Evolutionary conservation across 1,140 invertebrate species (phyloP), one percentile per base, ranked within the genome.

Genomic region (Maniola jurtina): DNA sequence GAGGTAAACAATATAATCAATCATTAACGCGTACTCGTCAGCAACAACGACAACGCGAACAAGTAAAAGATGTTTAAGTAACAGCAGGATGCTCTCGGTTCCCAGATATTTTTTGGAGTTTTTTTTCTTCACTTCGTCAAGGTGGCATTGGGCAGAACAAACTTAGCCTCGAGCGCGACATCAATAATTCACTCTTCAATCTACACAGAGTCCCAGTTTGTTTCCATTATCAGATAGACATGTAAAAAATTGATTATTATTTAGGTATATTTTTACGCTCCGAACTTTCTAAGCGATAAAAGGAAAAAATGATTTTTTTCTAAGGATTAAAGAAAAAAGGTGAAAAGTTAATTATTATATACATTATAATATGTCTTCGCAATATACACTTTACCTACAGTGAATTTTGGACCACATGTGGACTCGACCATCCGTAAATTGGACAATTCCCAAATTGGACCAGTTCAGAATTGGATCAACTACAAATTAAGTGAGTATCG

Each of bases 121-220:
- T 76, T 81, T 80, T 81, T 52, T 25, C 13, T 61, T 77, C 61
- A 60, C 77, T 82, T 81, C 79, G 74, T 77, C 77, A 80, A 77
- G 83, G 73, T 80, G 75, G 78, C 65, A 77, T 82, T 75, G 68
- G 71, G 72, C 81, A 83, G 83, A 84, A 85, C 76, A 87, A 88
- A 89, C 84, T 85, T 71, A 68, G 79, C 72, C 73, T 67, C 70
- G 73, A 81, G 77, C 85, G 85, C 80, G 73, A 79, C 84, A 87
- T 86, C 79, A 79, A 86, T 84, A 85, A 88, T 89, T 84, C 83
- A 83, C 80, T 87, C 75, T 80, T 83, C 77, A 80, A 86, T 81
- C 72, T 80, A 71, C 68, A 70, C 73, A 60, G 55, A 61, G 56
- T 45, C 13, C 38, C 42, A 64, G 70, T 47, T 36, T 55, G 56